These are phyloP conservation scores for Sternotherus odoratus DNA, from an alignment of 2,797 vertebrate genomes.

Conservation along the genomic window DNA sequence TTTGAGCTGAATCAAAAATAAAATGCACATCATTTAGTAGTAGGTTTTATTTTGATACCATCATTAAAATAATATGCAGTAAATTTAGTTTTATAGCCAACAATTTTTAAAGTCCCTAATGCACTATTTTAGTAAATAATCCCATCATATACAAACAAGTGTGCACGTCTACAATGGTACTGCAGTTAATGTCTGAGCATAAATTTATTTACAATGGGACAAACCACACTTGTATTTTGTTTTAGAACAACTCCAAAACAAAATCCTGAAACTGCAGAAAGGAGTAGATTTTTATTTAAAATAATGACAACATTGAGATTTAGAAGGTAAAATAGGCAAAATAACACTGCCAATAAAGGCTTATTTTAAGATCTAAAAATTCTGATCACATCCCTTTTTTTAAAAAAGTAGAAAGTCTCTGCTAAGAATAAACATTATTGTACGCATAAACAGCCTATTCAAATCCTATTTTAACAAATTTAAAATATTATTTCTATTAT, in stretches of 20 bases:
- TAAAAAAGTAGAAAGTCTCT: not conserved
- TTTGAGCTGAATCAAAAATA: not conserved
- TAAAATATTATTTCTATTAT: not conserved
- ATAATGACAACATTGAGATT: not conserved
- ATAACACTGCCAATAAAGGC: not conserved
- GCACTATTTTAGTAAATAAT: not conserved
- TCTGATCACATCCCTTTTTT: not conserved
- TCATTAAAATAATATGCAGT: not conserved
- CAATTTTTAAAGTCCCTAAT: not conserved
- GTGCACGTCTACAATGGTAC: not conserved
- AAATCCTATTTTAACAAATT: conserved; percentile 21
- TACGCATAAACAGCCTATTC: not conserved
- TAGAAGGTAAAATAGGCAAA: not conserved
- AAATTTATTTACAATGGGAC: not conserved
- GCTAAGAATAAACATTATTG: not conserved
- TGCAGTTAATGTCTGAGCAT: not conserved
- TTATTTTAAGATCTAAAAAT: conserved; percentile 7
- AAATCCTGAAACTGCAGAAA: conserved; percentile 5
- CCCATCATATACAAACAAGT: not conserved
- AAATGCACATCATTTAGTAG: not conserved
- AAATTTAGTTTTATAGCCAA: not conserved
- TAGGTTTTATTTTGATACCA: not conserved
- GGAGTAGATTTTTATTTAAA: not conserved
- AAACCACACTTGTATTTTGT: not conserved
- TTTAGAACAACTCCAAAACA: conserved; percentile 41